phyloP scores from a whole-genome alignment of 23 tunicate species.

The Trididemnum nubilum region DNA sequence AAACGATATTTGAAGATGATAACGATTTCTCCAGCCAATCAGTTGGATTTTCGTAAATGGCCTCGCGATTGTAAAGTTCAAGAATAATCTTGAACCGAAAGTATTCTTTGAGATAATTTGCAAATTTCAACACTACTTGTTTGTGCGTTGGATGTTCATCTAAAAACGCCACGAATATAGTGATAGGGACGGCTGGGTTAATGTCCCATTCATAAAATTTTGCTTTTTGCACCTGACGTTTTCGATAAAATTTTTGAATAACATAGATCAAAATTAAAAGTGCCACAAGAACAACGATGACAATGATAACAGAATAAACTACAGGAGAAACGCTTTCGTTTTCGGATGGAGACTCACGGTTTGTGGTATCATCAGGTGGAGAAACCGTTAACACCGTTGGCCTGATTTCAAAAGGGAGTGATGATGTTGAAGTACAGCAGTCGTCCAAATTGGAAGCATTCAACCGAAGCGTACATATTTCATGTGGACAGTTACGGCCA shows the following conservation, averaged over 20 bases:
- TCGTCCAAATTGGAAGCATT: background rate
- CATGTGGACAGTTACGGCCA: background rate
- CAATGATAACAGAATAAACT: background rate
- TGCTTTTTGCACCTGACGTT: background rate
- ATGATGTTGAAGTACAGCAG: background rate
- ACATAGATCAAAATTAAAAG: background rate
- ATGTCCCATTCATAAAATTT: background rate
- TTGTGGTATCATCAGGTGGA: background rate
- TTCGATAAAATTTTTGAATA: background rate
- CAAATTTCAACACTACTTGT: slow-evolving; percentile 52
- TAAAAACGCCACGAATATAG: slow-evolving; percentile 35
- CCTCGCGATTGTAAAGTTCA: slow-evolving; percentile 34
- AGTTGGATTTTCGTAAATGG: slow-evolving; percentile 15
- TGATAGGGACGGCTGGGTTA: background rate
- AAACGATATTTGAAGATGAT: slow-evolving; percentile 7
- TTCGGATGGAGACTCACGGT: no score
- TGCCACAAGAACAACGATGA: background rate
- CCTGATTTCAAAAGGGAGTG: background rate
- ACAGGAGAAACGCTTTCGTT: background rate
- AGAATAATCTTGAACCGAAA: slow-evolving; percentile 46
- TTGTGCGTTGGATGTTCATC: slow-evolving; percentile 60
- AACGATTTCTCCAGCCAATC: slow-evolving; percentile 38
- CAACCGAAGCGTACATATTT: background rate
- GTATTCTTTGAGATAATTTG: slow-evolving; percentile 44
- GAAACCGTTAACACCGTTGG: background rate